Evolutionary conservation across 2,113 vertebrate species (phyloP).

Genomic region (Ascaphus truei): DNA sequence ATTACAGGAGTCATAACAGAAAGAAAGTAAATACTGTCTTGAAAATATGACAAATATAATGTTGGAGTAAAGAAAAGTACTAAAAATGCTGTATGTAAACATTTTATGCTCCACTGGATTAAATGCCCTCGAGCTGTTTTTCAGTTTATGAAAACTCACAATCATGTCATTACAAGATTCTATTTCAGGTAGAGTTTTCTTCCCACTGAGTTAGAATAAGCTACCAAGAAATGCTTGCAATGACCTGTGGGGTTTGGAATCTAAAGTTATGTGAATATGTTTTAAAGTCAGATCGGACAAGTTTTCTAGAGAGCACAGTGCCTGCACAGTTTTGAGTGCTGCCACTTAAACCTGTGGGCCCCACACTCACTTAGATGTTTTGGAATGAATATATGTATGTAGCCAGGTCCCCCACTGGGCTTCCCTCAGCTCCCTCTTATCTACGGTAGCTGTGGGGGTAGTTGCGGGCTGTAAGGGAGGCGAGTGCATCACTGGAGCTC

Average conservation of each 20-base stretch:
- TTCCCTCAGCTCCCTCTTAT: too few relatives aligned
- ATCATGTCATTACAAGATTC: slow-evolving; percentile 22
- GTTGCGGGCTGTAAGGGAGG: too few relatives aligned
- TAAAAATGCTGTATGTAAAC: slow-evolving; percentile 1
- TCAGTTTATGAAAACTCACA: slow-evolving; percentile 18
- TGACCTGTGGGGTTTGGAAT: slow-evolving; percentile 9
- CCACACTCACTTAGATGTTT: neutral
- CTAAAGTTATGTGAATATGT: neutral
- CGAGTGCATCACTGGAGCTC: too few relatives aligned
- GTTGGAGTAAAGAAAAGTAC: neutral
- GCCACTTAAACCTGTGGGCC: neutral
- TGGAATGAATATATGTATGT: too few relatives aligned
- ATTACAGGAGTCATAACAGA: neutral
- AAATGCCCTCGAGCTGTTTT: slow-evolving; percentile 20
- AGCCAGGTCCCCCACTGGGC: too few relatives aligned
- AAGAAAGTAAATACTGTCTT: neutral
- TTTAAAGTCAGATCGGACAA: neutral
- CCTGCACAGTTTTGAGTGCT: neutral
- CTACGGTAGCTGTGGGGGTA: too few relatives aligned
- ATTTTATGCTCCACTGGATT: slow-evolving; percentile 1
- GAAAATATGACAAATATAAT: neutral
- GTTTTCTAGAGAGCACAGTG: neutral
- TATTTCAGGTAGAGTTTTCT: slow-evolving; percentile 20
- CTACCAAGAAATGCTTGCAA: slow-evolving; percentile 10
- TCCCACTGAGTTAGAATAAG: slow-evolving; percentile 13